Base-by-base conservation (phyloP, 2,797 vertebrate genomes). In the Mus spretus region DNA sequence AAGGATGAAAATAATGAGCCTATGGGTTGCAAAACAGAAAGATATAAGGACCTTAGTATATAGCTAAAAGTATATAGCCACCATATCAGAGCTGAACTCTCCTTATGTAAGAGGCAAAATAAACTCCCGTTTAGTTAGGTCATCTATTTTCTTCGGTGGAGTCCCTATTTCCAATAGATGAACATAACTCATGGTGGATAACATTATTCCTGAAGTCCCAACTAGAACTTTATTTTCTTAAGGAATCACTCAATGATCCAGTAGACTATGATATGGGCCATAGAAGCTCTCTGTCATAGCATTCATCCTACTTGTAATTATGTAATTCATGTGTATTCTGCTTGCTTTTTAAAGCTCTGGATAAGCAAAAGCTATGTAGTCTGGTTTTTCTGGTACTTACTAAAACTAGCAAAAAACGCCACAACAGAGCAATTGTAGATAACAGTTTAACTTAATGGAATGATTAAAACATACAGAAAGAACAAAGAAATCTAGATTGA, bases 391-490 rank as follows among this genome's bases (percentile, higher is more conserved):
- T 2, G 11, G 40, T 89, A 70, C 8, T 31, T 72, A 91, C 2
- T 44, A 20, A 96, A 88, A 34, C 31, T 90, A 89, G 31, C 81
- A 91, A 96, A 75, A 67, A 6, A 34, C 15, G 37, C 22, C 47
- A 90, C 4, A 47, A 94, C 24, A 93, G 47, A 86, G 20, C 10
- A 95, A n/a, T 67, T 93, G 31, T 90, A 80, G 82, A 67, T 78
- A 97, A 72, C 19, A 53, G 44, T 89, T 97, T 85, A 90, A 84
- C 47, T 87, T 81, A 84, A 92, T 55, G 90, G 82, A 94, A 89
- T 79, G 37, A 55, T 70, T 74, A 65, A 91, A 94, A 94, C 19
- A n/a, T 37, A 79, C n/a, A 34, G 47, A 91, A 90, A 92, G 40
- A 94, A 91, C 6, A 72, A 86, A 93, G 50, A 92, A 65, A 74